Evolutionary conservation across 2,113 vertebrate species (phyloP), one percentile per base, ranked within the genome.

Genomic region (Spilogale gracilis): DNA sequence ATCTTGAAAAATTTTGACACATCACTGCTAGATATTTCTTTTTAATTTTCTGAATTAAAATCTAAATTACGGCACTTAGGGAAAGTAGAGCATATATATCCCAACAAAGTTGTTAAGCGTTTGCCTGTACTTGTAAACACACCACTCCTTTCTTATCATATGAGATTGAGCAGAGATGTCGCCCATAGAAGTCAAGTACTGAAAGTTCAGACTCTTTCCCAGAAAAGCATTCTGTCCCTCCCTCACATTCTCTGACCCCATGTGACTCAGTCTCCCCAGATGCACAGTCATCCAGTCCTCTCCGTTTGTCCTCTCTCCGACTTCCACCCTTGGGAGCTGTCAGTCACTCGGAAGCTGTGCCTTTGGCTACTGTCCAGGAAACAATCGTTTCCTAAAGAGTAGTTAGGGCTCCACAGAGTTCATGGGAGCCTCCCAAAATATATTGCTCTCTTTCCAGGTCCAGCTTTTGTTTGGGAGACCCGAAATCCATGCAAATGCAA

Each of bases 391-490:
- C 65, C 56, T 50, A 14, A 90, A 27, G 27, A 74, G 16, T 48
- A 17, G 52, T 21, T 74, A 23, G 58, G 65, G 48, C 60, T 79
- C 83, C 67, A 60, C 52, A 63, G 65, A 89, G 85, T 86, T 96
- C 92, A 80, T 67, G 92, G 87, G 79, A 97, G 79, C n/a, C 82
- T 90, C 73, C 80, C 90, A 58, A 90, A 90, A 89, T 67, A 27
- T 5, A 32, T 43, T 52, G 11, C 20, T 80, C 45, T 87, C 65
- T 89, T 96, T 60, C 86, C 43, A 69, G 52, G 60, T 85, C 63
- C 63, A 71, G 23, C 20, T 30, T 73, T 74, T 92, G 30, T 94
- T 50, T 89, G 50, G 12, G 54, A 83, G 71, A 93, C 11, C 48
- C 25, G 79, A 94, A 67, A 83, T 52, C 38, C 38, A 48, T 69